Conservation (phyloP, 2,888 invertebrate species). For the Arctia plantaginis region DNA sequence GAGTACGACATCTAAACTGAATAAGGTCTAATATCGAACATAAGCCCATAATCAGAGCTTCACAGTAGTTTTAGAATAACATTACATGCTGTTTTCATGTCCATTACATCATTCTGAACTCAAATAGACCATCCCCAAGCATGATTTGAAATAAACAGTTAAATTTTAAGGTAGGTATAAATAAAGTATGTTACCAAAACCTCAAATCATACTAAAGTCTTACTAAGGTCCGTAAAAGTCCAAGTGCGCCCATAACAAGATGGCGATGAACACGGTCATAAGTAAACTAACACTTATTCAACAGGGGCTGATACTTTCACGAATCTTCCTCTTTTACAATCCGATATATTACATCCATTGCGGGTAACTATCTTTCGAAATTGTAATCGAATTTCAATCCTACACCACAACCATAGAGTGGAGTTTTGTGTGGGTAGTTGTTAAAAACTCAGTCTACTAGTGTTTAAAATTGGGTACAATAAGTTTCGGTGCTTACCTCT, state of each 20-base stretch:
- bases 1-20: too few species aligned
- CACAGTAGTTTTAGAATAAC: too few species aligned
- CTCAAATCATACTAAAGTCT: constrained; percentile 13
- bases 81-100: too few species aligned
- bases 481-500: constrained; percentile 63
- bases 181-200: not conserved
- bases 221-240: constrained; percentile 13
- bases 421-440: not conserved
- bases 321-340: constrained; percentile 51
- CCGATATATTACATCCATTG: constrained; percentile 50
- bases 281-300: constrained; percentile 38
- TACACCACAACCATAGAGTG: not conserved
- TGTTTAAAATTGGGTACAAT: constrained; percentile 73
- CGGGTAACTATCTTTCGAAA: constrained; percentile 30
- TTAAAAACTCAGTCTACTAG: constrained; percentile 28
- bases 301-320: constrained; percentile 43
- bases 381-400: not conserved
- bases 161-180: not conserved
- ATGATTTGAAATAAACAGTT: not conserved
- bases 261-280: constrained; percentile 22
- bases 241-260: constrained; percentile 10
- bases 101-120: not conserved
- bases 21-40: too few species aligned
- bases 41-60: too few species aligned
- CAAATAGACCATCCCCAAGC: not conserved